Evolutionary conservation across 2,797 vertebrate species (phyloP), one percentile per base, ranked within the genome.

Genomic region (Aythya fuligula): DNA sequence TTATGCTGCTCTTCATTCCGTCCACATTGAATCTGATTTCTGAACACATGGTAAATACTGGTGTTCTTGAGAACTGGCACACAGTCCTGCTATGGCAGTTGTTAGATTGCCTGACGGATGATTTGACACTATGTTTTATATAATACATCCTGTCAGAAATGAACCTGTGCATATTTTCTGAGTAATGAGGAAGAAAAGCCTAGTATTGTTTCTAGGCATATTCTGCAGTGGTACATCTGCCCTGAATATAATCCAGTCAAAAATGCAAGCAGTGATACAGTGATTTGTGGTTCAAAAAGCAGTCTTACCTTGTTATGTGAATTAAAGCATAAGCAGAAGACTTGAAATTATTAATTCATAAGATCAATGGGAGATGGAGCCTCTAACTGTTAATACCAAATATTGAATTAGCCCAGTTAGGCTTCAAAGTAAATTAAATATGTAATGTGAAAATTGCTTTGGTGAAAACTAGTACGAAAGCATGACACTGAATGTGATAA

Each of bases 311-410:
- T 83, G 47, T 66, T 53, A 5, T 3, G 4, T 81, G 69, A 83
- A 90, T 57, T 87, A 28, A 85, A 94, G 36, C 65, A 11, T n/a
- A 58, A 76, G 24, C 22, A 87, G 82, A 93, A 89, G 34, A 69
- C 57, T 91, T 88, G 53, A 51, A 88, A 69, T 89, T 87, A 94
- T 95, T 90, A 88, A 95, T 84, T 91, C 58, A 87, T 93, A 71
- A 47, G 25, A 90, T 77, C 30, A 87, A 34, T 54, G 49, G 67
- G 69, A 94, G 56, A 65, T 56, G n/a, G 41, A 72, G 56, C 49
- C 66, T 89, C n/a, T 85, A 90, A 93, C 43, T 57, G 57, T 77
- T 94, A 97, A 94, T 71, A 87, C 54, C 69, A 90, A 89, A 72
- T 54, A 49, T 36, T 56, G 64, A 74, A 72, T 72, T 67, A 89